Base-by-base conservation (phyloP, 2,797 vertebrate species). In the Spinus olivaceus region DNA sequence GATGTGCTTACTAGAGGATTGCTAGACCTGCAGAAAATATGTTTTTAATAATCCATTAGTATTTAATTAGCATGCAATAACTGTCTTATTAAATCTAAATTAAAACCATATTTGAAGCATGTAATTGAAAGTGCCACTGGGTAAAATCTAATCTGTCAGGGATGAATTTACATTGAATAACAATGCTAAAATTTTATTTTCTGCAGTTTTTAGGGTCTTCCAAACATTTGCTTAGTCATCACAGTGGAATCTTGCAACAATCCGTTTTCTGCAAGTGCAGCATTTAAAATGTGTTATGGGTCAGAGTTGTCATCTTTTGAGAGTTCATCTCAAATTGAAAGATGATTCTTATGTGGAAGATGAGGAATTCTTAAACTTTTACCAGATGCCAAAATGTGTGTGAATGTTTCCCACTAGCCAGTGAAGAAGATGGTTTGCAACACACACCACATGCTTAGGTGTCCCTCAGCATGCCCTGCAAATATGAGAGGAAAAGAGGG, bases 11-110 rank as follows among this genome's bases (percentile, higher is more conserved):
- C 61, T 86, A 49, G 0, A 3, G 91, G 39, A 54, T 83, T 97
- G 92, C 97, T 96, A 96, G 97, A 97, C 92, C 90, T 95, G 94
- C 70, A 92, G 85, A 97, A 97, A 97, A 96, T 95, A 91, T 92
- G 96, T 95, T 97, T 97, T 97, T 92, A 95, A 95, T 95, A 96
- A 96, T 94, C 95, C 73, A 95, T 94, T 97, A 96, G 73, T 73
- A 96, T 95, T 95, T 97, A 96, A 97, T 97, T 97, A 97, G 81
- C 66, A 92, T 96, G 83, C 96, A 97, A 96, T 97, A 97, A 96
- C 94, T 96, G 92, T 97, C 93, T 91, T 97, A 97, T 97, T 98
- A 97, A 95, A 92, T 97, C 92, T 92, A 94, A 96, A 97, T 96
- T 95, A 96, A 97, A 94, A 94, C 86, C 89, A 96, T 96, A 96